A percentile compares a stretch with the other conserved stretches of the same genome.
These are phyloP conservation scores for Dermochelys coriacea DNA, from an alignment of 2,797 vertebrate species.

Conservation along the genomic window DNA sequence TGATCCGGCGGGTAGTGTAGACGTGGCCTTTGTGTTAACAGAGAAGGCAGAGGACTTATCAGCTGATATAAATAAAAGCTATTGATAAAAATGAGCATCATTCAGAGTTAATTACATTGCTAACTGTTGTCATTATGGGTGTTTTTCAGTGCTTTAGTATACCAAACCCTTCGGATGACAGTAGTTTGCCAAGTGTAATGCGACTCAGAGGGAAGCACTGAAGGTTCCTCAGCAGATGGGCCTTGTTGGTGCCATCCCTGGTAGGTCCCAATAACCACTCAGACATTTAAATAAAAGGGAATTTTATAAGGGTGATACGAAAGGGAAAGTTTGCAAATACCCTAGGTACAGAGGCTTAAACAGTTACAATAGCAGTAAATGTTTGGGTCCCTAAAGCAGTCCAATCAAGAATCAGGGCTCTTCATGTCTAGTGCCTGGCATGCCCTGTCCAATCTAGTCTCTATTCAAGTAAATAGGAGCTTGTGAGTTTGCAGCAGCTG, in stretches of 20 bases:
- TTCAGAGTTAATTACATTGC: background rate
- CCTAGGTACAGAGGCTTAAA: background rate
- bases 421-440: background rate
- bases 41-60: background rate
- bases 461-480: background rate
- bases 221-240: background rate
- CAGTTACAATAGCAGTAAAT: background rate
- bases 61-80: background rate
- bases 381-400: background rate
- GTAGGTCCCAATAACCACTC: background rate
- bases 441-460: background rate
- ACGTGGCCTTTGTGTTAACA: background rate
- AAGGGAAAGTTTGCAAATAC: background rate
- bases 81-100: background rate
- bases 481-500: background rate
- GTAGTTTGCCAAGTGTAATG: background rate
- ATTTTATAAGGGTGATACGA: background rate
- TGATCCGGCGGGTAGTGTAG: too few species aligned
- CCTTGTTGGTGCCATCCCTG: background rate
- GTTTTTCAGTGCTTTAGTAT: background rate
- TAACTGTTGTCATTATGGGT: background rate
- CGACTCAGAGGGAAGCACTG: background rate
- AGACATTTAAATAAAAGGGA: background rate
- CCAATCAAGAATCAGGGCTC: background rate
- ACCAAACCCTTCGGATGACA: too few species aligned